Conservation (phyloP, 2,888 invertebrate genomes). For the Amaurobius ferox region DNA sequence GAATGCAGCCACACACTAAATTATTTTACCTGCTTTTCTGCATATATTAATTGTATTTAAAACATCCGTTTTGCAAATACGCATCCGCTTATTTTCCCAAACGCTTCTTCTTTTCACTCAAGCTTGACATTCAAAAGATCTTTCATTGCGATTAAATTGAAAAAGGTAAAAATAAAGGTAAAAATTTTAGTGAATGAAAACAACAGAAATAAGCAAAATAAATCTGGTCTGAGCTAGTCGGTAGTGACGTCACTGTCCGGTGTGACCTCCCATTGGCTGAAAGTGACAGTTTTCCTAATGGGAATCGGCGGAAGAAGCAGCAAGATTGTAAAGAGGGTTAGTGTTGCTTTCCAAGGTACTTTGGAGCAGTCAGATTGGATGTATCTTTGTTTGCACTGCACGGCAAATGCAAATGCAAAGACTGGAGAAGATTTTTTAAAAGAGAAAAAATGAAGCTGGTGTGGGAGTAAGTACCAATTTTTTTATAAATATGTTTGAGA, state of each 20-base stretch:
- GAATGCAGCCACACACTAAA: too few species aligned
- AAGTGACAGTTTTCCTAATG: neutral
- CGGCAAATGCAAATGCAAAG: neutral
- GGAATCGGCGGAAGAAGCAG: neutral
- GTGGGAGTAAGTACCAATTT: neutral
- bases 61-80: too few species aligned
- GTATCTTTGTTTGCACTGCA: neutral
- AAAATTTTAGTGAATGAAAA: neutral
- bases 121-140: too few species aligned
- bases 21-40: too few species aligned
- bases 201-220: neutral
- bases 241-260: neutral
- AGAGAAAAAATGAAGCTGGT: neutral
- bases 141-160: too few species aligned
- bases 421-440: neutral
- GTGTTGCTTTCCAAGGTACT: neutral
- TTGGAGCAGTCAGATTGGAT: neutral
- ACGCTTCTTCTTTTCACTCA: too few species aligned
- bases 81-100: too few species aligned
- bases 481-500: too few species aligned
- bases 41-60: too few species aligned
- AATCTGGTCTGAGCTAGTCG: neutral
- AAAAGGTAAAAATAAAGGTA: too few species aligned
- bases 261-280: neutral
- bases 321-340: neutral